phyloP scores from a whole-genome alignment of 2,797 vertebrate genomes.

The Trematomus bernacchii region DNA sequence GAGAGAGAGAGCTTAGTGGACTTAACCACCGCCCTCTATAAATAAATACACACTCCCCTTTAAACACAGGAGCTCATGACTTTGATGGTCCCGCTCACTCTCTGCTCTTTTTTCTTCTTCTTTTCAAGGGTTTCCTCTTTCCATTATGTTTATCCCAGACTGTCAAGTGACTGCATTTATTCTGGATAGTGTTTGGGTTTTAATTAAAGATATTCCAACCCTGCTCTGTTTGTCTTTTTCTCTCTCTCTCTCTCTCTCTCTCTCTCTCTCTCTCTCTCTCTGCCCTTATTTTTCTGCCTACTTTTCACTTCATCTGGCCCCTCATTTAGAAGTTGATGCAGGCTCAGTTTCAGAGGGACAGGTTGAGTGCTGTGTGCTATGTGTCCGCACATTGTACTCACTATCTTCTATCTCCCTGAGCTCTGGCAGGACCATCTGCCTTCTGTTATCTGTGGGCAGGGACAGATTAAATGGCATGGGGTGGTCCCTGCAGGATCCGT shows the following conservation, averaged over 20 bases:
- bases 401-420: conserved; percentile 68
- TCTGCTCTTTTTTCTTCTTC: conserved; percentile 11
- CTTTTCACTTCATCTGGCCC: conserved; percentile 34
- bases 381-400: conserved; percentile 60
- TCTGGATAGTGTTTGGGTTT: conserved; percentile 54
- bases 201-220: conserved; percentile 56
- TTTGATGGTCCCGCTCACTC: conserved; percentile 65
- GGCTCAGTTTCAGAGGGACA: conserved; percentile 69
- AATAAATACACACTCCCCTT: conserved; percentile 78
- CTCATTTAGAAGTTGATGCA: conserved; percentile 59
- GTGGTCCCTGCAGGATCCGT: conserved; percentile 72
- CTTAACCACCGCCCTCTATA: conserved; percentile 79
- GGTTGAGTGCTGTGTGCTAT: conserved; percentile 61
- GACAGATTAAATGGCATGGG: conserved; percentile 83
- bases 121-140: conserved; percentile 53
- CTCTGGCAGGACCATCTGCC: conserved; percentile 80
- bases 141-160: conserved; percentile 63
- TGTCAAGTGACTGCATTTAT: conserved; percentile 48
- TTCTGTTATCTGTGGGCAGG: conserved; percentile 78
- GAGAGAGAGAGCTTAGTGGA: conserved; percentile 70
- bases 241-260: conserved; percentile 5
- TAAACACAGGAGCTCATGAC: conserved; percentile 70
- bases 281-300: conserved; percentile 24
- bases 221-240: conserved; percentile 21
- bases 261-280: conserved; percentile 6